Evolutionary conservation across 1,140 invertebrate species (phyloP).

Genomic region (Rhagoletis pomonella): DNA sequence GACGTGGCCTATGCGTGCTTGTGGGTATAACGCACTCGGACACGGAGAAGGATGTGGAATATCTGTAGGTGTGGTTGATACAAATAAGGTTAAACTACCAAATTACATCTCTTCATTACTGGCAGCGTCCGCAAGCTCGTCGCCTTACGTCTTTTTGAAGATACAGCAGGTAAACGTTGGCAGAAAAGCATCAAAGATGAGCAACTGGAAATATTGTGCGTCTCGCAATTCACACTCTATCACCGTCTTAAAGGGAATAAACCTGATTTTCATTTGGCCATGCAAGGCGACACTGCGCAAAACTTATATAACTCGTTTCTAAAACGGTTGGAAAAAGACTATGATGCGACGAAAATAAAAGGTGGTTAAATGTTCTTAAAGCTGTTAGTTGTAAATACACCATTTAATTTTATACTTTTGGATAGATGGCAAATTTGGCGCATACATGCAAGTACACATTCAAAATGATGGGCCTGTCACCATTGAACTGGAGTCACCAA

Average conservation of each 20-base stretch:
- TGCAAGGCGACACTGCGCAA: conserved; percentile 85
- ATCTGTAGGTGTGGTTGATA: conserved; percentile 81
- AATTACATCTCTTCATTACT: conserved; percentile 10
- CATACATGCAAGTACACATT: conserved; percentile 92
- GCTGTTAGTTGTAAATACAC: background rate
- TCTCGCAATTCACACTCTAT: conserved; percentile 93
- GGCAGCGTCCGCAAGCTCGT: conserved; percentile 87
- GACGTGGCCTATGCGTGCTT: conserved; percentile 88
- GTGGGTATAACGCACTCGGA: conserved; percentile 89
- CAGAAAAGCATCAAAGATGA: conserved; percentile 86
- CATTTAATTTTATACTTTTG: conserved; percentile 64
- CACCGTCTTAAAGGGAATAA: conserved; percentile 92
- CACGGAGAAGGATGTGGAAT: conserved; percentile 87
- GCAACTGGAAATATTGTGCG: conserved; percentile 82
- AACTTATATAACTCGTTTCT: conserved; percentile 88
- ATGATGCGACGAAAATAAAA: conserved; percentile 87
- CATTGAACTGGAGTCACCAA: conserved; percentile 87
- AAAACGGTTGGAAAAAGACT: conserved; percentile 79
- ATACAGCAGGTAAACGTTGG: conserved; percentile 86
- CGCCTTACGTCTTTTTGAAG: conserved; percentile 88
- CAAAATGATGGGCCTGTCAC: conserved; percentile 96
- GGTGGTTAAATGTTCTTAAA: conserved; percentile 76
- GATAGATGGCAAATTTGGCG: conserved; percentile 93
- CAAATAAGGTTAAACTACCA: conserved; percentile 49
- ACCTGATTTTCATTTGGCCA: conserved; percentile 92